Percentiles rank a stretch among this genome's conserved stretches.
These are phyloP conservation scores for Nematolebias whitei DNA, from an alignment of 2,113 vertebrate species.

Conservation along the genomic window DNA sequence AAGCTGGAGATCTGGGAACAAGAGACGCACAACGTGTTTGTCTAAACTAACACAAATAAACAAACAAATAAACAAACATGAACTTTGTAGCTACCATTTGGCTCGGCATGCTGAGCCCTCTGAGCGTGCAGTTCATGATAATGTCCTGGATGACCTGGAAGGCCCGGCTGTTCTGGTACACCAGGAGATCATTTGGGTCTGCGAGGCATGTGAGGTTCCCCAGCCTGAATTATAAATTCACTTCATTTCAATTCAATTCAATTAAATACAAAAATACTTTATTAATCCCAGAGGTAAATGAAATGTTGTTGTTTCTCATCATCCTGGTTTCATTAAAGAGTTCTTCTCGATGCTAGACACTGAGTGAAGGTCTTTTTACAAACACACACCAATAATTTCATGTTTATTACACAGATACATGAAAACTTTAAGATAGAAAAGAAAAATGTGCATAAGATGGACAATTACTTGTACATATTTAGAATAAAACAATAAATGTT, in stretches of 20 bases:
- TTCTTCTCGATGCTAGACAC: too few relatives aligned
- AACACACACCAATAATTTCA: too few relatives aligned
- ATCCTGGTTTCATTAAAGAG: too few relatives aligned
- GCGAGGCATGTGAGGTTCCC: constrained; percentile 75
- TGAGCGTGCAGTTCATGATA: constrained; percentile 68
- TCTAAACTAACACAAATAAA: neutral
- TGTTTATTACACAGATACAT: too few relatives aligned
- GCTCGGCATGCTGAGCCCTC: constrained; percentile 68
- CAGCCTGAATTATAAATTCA: constrained; percentile 69
- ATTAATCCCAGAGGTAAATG: too few relatives aligned
- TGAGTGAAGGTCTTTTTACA: too few relatives aligned
- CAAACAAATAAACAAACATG: neutral
- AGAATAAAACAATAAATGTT: too few relatives aligned
- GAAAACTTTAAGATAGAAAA: too few relatives aligned
- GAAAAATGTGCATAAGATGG: too few relatives aligned
- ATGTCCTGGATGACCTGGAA: constrained; percentile 71
- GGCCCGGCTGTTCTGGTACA: constrained; percentile 60
- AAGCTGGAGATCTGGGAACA: constrained; percentile 69
- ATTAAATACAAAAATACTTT: neutral
- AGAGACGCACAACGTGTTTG: neutral
- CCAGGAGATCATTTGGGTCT: constrained; percentile 66
- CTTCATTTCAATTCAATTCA: constrained; percentile 8
- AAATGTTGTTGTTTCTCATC: too few relatives aligned
- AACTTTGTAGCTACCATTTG: constrained; percentile 63
- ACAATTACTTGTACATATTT: too few relatives aligned